Percentiles rank a stretch among this genome's conserved stretches.
Conservation (phyloP, 1,140 invertebrate species). For the Pantala flavescens region DNA sequence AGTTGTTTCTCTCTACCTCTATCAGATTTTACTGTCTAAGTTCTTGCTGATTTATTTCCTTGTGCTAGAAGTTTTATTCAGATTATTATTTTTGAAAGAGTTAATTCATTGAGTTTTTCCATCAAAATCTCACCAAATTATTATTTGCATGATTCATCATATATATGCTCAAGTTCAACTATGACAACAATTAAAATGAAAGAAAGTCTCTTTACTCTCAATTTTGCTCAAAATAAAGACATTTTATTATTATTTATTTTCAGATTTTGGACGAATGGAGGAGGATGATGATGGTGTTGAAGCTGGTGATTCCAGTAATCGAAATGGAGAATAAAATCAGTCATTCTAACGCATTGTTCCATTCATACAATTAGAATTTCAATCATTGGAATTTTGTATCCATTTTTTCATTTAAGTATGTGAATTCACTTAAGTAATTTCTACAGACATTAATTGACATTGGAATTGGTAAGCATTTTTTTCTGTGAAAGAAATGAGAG, state of each 20-base stretch:
- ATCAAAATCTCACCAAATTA: neutral
- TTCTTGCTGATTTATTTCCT: neutral
- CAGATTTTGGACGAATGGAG: neutral
- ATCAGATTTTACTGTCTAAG: neutral
- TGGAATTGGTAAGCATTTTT: neutral
- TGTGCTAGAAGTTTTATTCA: neutral
- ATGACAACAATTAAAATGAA: too few relatives aligned
- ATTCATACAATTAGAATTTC: neutral
- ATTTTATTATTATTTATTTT: too few relatives aligned
- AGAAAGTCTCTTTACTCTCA: too few relatives aligned
- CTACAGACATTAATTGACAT: neutral
- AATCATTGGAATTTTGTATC: neutral
- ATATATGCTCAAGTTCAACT: too few relatives aligned
- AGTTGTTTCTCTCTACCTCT: neutral
- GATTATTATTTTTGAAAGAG: too few relatives aligned
- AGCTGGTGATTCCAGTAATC: neutral
- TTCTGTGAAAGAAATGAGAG: neutral
- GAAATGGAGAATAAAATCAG: neutral
- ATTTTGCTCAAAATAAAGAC: too few relatives aligned
- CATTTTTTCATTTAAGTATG: neutral
- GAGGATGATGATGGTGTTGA: neutral
- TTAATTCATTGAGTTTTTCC: neutral
- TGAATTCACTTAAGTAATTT: neutral
- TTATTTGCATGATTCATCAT: too few relatives aligned
- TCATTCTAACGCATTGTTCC: neutral